Conservation (phyloP, 2,113 vertebrate species). For the Phalacrocorax aristotelis region DNA sequence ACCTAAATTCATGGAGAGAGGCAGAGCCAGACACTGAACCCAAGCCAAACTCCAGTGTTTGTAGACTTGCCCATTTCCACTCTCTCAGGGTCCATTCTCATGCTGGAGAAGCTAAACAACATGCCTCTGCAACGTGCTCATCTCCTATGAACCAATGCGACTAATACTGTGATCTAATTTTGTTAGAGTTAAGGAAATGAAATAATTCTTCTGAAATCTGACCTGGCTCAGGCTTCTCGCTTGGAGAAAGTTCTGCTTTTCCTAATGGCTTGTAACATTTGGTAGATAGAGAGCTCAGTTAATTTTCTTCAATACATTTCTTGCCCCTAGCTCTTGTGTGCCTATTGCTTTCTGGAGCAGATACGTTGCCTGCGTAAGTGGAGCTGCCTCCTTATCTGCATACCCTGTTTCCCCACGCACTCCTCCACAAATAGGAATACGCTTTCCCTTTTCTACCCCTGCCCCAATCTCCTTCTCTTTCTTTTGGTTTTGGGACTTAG, state of each 20-base stretch:
- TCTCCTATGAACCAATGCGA: background rate
- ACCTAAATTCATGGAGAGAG: background rate
- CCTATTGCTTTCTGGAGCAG: conserved; percentile 12
- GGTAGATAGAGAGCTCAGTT: background rate
- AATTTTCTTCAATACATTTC: background rate
- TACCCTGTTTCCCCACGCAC: background rate
- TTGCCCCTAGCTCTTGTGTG: background rate
- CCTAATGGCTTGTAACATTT: conserved; percentile 2
- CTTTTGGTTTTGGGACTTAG: background rate
- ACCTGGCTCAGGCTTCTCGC: conserved; percentile 10
- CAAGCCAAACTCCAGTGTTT: conserved; percentile 29
- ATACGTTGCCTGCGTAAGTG: background rate
- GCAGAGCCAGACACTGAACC: background rate
- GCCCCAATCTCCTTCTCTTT: background rate
- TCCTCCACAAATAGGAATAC: background rate
- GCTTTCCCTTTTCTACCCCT: background rate
- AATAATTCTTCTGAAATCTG: conserved; percentile 17
- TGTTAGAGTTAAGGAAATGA: conserved; percentile 42
- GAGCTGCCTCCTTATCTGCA: background rate
- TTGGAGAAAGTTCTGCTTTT: conserved; percentile 20
- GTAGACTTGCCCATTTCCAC: background rate
- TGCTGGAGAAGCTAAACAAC: background rate
- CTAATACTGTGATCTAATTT: conserved; percentile 39
- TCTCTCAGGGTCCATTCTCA: background rate
- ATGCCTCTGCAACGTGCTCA: background rate